Conservation (phyloP, 2,113 vertebrate species). For the Ptilorrhoa leucosticta region DNA sequence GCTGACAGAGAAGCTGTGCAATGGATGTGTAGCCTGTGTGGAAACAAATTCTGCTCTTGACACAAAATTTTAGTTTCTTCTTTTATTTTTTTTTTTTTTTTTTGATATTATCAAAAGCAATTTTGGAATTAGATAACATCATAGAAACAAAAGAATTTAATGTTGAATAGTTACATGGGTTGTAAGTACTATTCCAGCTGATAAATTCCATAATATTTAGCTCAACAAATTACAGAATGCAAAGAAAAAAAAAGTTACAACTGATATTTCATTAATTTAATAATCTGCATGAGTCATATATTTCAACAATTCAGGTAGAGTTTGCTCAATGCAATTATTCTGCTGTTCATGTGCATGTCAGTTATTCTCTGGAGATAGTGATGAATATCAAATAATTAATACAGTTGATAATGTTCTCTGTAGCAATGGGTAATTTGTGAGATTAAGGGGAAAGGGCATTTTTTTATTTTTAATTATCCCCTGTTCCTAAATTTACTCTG, state of each 20-base stretch:
- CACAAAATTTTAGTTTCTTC: not conserved
- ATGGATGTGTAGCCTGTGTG: not conserved
- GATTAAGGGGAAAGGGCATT: not conserved
- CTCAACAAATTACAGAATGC: not conserved
- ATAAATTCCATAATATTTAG: not conserved
- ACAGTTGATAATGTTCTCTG: not conserved
- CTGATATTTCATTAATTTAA: not conserved
- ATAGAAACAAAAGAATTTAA: not conserved
- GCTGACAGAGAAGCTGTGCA: not conserved
- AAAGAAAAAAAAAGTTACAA: not conserved
- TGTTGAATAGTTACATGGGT: not conserved
- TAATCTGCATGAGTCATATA: not conserved
- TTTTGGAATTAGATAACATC: not conserved
- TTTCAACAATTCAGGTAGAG: not conserved
- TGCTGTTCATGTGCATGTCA: not conserved
- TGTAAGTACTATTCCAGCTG: not conserved
- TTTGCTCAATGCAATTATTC: not conserved
- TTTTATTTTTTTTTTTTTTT: not conserved
- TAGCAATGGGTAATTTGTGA: not conserved
- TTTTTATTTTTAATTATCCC: not conserved
- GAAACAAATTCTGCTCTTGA: not conserved
- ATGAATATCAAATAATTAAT: not conserved
- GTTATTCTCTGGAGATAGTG: not conserved
- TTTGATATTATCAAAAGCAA: accelerated
- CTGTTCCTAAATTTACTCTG: not conserved